Percentiles rank a stretch among this genome's conserved stretches.
phyloP scores from a whole-genome alignment of 2,113 vertebrate genomes.

The Rhipidura dahli region DNA sequence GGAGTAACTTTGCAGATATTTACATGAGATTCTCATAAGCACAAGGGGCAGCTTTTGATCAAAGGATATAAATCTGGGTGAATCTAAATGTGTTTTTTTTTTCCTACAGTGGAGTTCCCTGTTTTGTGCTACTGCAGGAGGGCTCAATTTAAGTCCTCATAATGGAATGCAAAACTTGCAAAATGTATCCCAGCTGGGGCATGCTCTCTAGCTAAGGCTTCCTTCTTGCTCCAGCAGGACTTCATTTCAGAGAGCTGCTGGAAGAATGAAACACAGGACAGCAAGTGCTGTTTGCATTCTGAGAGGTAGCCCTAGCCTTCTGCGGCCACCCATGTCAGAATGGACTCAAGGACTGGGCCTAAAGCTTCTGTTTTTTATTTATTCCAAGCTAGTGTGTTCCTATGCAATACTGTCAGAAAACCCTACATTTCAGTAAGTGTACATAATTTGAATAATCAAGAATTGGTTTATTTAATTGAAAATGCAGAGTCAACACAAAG shows the following conservation, averaged over 20 bases:
- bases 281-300: not conserved
- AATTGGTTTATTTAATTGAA: not conserved
- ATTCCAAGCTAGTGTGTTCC: not conserved
- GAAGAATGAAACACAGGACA: not conserved
- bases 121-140: not conserved
- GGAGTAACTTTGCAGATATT: slow-evolving; percentile 52
- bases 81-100: slow-evolving; percentile 16
- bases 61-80: slow-evolving; percentile 60
- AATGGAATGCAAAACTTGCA: slow-evolving; percentile 20
- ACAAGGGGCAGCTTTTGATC: slow-evolving; percentile 58
- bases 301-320: not conserved
- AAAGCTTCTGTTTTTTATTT: not conserved
- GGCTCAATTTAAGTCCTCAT: slow-evolving; percentile 8
- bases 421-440: not conserved
- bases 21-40: slow-evolving; percentile 56
- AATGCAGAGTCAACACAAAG: not conserved
- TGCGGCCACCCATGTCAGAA: not conserved
- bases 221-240: not conserved
- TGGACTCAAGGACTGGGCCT: not conserved
- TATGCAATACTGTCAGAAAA: not conserved
- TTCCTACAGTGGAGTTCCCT: not conserved
- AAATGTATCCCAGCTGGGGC: not conserved
- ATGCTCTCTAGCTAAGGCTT: not conserved
- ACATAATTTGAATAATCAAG: not conserved
- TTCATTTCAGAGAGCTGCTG: not conserved